These are phyloP conservation scores for Laterallus jamaicensis DNA, from an alignment of 2,113 vertebrate genomes.

Conservation along the genomic window DNA sequence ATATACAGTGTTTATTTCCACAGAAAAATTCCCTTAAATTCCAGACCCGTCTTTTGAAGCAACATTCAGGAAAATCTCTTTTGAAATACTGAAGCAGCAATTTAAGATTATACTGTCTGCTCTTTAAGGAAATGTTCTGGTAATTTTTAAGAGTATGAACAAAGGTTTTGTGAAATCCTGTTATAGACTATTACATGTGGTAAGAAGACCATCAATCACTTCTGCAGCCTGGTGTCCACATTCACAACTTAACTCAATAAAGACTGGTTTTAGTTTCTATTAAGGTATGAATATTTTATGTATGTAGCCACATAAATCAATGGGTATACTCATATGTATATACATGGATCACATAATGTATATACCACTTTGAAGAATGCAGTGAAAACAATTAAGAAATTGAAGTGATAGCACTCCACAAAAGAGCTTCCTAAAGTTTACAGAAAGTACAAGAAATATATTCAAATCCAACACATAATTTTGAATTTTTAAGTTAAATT, in stretches of 20 bases:
- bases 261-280: conserved; percentile 56
- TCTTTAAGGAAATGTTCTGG: conserved; percentile 9
- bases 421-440: background rate
- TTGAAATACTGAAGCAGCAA: background rate
- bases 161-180: conserved; percentile 63
- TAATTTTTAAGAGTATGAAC: conserved; percentile 55
- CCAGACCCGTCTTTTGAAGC: background rate
- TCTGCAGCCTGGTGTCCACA: conserved; percentile 41
- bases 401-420: background rate
- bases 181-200: conserved; percentile 36
- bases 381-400: background rate
- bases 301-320: conserved; percentile 12
- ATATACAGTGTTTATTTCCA: background rate
- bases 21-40: background rate
- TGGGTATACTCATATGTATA: background rate
- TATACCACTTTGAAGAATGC: background rate
- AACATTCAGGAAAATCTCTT: background rate
- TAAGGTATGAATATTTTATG: conserved; percentile 66
- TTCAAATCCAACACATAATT: background rate
- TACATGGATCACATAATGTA: background rate
- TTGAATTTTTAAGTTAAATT: background rate
- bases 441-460: background rate
- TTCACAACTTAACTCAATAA: conserved; percentile 67
- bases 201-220: conserved; percentile 69
- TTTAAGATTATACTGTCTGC: background rate